phyloP scores from a whole-genome alignment of 53 echinoderm and acorn worm genomes.

The Echinarachnius parma region DNA sequence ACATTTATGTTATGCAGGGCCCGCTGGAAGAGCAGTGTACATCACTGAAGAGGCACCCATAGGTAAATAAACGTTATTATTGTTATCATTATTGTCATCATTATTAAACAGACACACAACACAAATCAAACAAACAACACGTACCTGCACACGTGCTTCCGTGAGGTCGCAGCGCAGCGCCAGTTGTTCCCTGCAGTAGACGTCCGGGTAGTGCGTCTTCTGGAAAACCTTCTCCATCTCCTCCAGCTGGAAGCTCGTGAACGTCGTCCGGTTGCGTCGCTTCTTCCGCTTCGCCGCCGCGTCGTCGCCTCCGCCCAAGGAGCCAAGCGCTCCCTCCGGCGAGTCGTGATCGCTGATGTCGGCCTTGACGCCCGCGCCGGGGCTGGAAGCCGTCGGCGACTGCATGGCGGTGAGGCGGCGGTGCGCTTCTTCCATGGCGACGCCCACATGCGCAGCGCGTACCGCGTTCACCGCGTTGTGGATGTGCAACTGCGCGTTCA shows the following conservation, averaged over 20 bases:
- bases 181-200: slow-evolving; percentile 91
- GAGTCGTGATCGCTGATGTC: slow-evolving; percentile 52
- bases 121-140: no score
- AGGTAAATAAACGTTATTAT: no score
- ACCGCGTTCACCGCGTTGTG: slow-evolving; percentile 21
- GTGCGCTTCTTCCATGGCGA: slow-evolving; percentile 37
- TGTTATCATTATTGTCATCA: no score
- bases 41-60: no score
- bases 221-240: slow-evolving; percentile 99
- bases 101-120: no score
- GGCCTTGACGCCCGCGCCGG: slow-evolving; percentile 41
- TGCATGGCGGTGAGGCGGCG: slow-evolving; percentile 29
- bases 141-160: slow-evolving; percentile 96
- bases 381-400: slow-evolving; percentile 43
- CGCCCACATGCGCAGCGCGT: slow-evolving; percentile 2
- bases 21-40: no score
- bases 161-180: slow-evolving; percentile 88
- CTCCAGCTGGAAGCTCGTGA: slow-evolving; percentile 92
- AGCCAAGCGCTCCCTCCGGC: slow-evolving; percentile 46
- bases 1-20: no score
- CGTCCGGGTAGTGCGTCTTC: slow-evolving; percentile 98
- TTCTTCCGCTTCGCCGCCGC: slow-evolving; percentile 74
- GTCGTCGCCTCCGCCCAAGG: slow-evolving; percentile 54
- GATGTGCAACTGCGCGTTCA: background rate
- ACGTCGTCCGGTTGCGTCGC: slow-evolving; percentile 87